Percentiles rank a stretch among this genome's conserved stretches.
phyloP scores from a whole-genome alignment of 2,888 invertebrate genomes.

The Drosophila falleni region DNA sequence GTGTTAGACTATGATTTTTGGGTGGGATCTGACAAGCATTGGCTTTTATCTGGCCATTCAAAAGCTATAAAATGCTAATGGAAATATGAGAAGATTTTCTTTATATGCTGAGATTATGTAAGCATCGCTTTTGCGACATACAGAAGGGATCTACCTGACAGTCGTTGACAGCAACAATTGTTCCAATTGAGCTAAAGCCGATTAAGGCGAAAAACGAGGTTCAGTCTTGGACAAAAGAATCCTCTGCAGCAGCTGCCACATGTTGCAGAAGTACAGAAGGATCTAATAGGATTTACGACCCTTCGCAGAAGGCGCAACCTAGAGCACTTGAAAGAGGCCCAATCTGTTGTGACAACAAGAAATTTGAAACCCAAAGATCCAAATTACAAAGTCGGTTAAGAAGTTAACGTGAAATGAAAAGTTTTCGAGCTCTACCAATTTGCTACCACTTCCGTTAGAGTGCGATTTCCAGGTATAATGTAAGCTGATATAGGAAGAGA shows the following conservation, averaged over 20 bases:
- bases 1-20: conserved; percentile 12
- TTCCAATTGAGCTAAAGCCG: conserved; percentile 64
- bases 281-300: conserved; percentile 75
- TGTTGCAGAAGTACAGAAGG: conserved; percentile 58
- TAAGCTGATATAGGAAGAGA: conserved; percentile 27
- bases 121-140: neutral
- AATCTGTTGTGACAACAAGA: conserved; percentile 74
- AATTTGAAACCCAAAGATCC: conserved; percentile 54
- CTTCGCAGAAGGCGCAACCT: conserved; percentile 42
- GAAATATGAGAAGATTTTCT: neutral
- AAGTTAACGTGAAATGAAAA: conserved; percentile 60
- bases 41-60: conserved; percentile 41
- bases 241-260: conserved; percentile 50
- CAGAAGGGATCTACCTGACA: conserved; percentile 38
- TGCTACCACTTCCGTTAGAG: conserved; percentile 41
- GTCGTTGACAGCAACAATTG: conserved; percentile 65
- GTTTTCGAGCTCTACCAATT: conserved; percentile 15
- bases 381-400: conserved; percentile 47
- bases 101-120: conserved; percentile 1
- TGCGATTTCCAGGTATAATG: conserved; percentile 34
- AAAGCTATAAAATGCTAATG: conserved; percentile 5
- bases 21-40: conserved; percentile 28
- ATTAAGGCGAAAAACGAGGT: conserved; percentile 49
- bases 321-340: conserved; percentile 49
- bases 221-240: conserved; percentile 26